Conservation (phyloP, 2,888 invertebrate species). For the Eremobia ochroleuca region DNA sequence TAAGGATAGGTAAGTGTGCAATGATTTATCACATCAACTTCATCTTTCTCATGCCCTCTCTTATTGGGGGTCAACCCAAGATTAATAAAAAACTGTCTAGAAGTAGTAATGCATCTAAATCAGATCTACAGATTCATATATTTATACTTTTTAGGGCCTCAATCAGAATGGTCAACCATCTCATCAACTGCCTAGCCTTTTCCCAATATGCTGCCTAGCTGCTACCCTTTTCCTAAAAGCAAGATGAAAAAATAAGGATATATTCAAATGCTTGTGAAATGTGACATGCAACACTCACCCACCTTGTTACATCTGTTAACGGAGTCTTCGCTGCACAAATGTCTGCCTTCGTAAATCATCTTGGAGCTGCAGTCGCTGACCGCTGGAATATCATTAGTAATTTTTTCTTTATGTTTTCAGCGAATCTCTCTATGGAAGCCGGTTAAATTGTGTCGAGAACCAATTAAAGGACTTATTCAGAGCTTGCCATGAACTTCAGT, state of each 20-base stretch:
- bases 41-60: not conserved
- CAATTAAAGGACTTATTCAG: conserved; percentile 85
- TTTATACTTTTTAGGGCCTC: not conserved
- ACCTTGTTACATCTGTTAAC: too few species aligned
- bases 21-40: not conserved
- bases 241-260: too few species aligned
- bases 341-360: too few species aligned
- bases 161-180: not conserved
- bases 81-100: not conserved
- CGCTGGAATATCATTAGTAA: too few species aligned
- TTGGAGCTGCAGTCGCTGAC: too few species aligned
- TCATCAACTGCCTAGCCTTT: too few species aligned
- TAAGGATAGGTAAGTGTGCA: conserved; percentile 84
- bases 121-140: not conserved
- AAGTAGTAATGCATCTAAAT: not conserved
- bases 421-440: conserved; percentile 82
- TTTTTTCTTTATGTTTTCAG: conserved; percentile 71
- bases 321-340: too few species aligned
- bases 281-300: too few species aligned
- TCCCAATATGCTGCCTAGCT: too few species aligned
- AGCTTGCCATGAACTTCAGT: conserved; percentile 85
- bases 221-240: too few species aligned
- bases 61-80: not conserved
- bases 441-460: conserved; percentile 77
- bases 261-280: too few species aligned